A percentile compares a stretch with the other conserved stretches of the same genome.
Evolutionary conservation across 1,140 invertebrate species (phyloP).

Genomic region (Bombus soroeensis): DNA sequence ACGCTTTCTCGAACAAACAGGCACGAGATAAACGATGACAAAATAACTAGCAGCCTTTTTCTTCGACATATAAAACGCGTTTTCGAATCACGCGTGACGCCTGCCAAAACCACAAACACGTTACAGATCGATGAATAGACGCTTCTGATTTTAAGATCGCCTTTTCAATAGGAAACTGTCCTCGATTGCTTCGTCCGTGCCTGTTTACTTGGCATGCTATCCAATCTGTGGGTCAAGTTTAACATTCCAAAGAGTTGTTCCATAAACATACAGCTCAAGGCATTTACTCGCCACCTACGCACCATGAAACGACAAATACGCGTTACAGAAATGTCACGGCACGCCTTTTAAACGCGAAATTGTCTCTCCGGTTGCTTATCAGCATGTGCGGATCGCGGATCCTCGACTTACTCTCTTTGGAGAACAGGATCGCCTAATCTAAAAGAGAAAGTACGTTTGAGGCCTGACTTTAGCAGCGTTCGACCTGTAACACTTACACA

Average conservation of each 20-base stretch:
- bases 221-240: constrained; percentile 69
- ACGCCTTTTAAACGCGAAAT: constrained; percentile 10
- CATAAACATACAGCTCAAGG: constrained; percentile 35
- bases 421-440: background rate
- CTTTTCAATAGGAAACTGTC: constrained; percentile 13
- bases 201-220: constrained; percentile 53
- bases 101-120: background rate
- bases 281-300: constrained; percentile 55
- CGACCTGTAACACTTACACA: background rate
- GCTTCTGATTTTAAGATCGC: constrained; percentile 22
- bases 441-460: background rate
- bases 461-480: background rate
- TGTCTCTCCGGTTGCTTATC: background rate
- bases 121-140: constrained; percentile 15
- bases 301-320: background rate
- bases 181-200: constrained; percentile 43
- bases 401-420: background rate
- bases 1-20: constrained; percentile 28
- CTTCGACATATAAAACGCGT: too few relatives aligned
- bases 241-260: constrained; percentile 54
- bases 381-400: background rate
- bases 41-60: too few relatives aligned
- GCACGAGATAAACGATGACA: constrained; percentile 6
- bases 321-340: constrained; percentile 15
- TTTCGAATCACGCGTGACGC: too few relatives aligned